Evolutionary conservation across 2,888 invertebrate species (phyloP).

Genomic region (Melolontha melolontha): DNA sequence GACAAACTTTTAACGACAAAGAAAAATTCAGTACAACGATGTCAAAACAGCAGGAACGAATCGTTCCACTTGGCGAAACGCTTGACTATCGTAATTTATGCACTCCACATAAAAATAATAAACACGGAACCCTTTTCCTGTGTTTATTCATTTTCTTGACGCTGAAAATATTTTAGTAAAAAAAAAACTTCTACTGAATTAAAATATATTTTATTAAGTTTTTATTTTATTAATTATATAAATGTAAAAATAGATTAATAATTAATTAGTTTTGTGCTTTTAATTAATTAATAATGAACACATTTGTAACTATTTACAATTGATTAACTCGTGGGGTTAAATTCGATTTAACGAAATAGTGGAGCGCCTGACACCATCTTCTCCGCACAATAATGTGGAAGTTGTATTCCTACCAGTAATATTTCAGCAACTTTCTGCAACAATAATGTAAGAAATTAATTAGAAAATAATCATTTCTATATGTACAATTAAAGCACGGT

Average conservation of each 20-base stretch:
- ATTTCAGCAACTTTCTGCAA: constrained; percentile 77
- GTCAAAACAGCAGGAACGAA: background rate
- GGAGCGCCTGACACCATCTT: constrained; percentile 76
- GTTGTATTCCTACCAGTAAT: constrained; percentile 75
- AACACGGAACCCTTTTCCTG: too few relatives aligned
- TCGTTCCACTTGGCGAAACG: constrained; percentile 10
- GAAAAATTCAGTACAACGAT: too few relatives aligned
- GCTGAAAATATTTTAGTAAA: background rate
- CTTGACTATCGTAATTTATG: constrained; percentile 14
- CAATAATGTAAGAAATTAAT: constrained; percentile 31
- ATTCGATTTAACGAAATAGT: constrained; percentile 56
- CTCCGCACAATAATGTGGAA: constrained; percentile 78
- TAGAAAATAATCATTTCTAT: too few relatives aligned
- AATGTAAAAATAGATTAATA: constrained; percentile 13
- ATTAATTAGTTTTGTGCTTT: constrained; percentile 19
- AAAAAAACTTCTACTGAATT: background rate
- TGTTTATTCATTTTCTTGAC: too few relatives aligned
- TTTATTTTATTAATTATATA: constrained; percentile 11
- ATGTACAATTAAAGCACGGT: too few relatives aligned
- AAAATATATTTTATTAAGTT: constrained; percentile 2
- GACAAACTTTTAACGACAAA: too few relatives aligned
- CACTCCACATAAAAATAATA: background rate
- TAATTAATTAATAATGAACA: constrained; percentile 14
- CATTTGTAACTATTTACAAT: constrained; percentile 15
- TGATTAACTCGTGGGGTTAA: constrained; percentile 42